Evolutionary conservation across 2,888 invertebrate genomes (phyloP).

Genomic region (Disparrhopalites patrizii): DNA sequence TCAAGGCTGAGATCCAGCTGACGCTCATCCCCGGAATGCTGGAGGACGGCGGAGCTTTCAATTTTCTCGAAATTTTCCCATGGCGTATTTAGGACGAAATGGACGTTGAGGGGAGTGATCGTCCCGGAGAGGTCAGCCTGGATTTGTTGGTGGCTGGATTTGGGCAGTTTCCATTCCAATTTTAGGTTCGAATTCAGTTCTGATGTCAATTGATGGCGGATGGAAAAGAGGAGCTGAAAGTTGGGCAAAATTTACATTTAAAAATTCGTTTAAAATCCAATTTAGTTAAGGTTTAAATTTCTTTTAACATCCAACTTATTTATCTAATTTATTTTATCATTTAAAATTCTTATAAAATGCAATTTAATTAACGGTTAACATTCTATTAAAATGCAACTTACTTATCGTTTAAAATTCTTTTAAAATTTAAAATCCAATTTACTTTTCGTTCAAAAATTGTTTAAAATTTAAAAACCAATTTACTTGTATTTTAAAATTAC

Average conservation of each 20-base stretch:
- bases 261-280: too few relatives aligned
- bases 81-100: conserved; percentile 18
- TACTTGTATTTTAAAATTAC: too few relatives aligned
- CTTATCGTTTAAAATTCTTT: too few relatives aligned
- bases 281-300: too few relatives aligned
- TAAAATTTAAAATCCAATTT: too few relatives aligned
- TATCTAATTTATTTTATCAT: background rate
- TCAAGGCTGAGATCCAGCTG: conserved; percentile 17
- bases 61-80: conserved; percentile 17
- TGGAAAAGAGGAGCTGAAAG: too few relatives aligned
- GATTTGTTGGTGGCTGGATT: background rate
- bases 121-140: conserved; percentile 1
- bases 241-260: conserved; percentile 12
- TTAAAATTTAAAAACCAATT: too few relatives aligned
- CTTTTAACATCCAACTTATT: background rate
- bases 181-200: conserved; percentile 5
- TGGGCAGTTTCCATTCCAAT: conserved; percentile 4
- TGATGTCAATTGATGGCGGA: conserved; percentile 2
- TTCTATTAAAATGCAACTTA: too few relatives aligned
- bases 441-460: too few relatives aligned
- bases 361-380: too few relatives aligned
- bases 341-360: too few relatives aligned
- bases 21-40: background rate
- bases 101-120: conserved; percentile 7
- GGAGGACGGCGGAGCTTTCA: conserved; percentile 11